Percentiles rank a stretch among this genome's conserved stretches.
Conservation (phyloP, 64 coral and sea anemone genomes). For the Montipora efflorescens region DNA sequence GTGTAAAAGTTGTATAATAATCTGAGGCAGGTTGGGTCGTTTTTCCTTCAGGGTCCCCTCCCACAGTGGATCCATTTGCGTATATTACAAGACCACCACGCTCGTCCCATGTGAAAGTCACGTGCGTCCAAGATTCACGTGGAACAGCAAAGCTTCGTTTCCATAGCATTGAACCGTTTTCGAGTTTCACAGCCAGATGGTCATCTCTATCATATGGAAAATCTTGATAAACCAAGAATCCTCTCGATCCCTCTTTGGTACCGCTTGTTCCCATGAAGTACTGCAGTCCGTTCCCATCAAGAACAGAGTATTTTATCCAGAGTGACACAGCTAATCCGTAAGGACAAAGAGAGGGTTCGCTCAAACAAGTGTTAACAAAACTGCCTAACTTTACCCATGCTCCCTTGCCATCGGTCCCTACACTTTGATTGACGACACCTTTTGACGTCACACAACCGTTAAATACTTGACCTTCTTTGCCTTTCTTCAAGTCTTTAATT, state of each 20-base stretch:
- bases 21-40: conserved; percentile 28
- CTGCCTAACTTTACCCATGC: conserved; percentile 89
- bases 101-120: conserved; percentile 92
- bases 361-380: conserved; percentile 91
- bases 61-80: conserved; percentile 73
- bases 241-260: conserved; percentile 58
- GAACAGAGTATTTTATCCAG: conserved; percentile 87
- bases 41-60: conserved; percentile 45
- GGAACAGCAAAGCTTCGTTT: conserved; percentile 78
- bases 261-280: conserved; percentile 98
- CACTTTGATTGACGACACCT: conserved; percentile 71
- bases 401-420: conserved; percentile 79
- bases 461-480: conserved; percentile 59
- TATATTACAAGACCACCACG: conserved; percentile 80
- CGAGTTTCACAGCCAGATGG: conserved; percentile 89
- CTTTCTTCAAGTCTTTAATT: conserved; percentile 67
- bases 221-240: conserved; percentile 95
- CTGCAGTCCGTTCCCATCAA: conserved; percentile 19
- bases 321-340: conserved; percentile 85
- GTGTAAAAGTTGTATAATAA: conserved; percentile 73
- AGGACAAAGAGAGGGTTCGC: conserved; percentile 81
- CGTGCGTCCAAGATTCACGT: conserved; percentile 82
- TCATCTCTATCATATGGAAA: conserved; percentile 63
- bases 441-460: conserved; percentile 22
- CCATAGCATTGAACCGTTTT: conserved; percentile 84